These are phyloP conservation scores for Micrastur ruficollis DNA, from an alignment of 2,797 vertebrate species.

Conservation along the genomic window DNA sequence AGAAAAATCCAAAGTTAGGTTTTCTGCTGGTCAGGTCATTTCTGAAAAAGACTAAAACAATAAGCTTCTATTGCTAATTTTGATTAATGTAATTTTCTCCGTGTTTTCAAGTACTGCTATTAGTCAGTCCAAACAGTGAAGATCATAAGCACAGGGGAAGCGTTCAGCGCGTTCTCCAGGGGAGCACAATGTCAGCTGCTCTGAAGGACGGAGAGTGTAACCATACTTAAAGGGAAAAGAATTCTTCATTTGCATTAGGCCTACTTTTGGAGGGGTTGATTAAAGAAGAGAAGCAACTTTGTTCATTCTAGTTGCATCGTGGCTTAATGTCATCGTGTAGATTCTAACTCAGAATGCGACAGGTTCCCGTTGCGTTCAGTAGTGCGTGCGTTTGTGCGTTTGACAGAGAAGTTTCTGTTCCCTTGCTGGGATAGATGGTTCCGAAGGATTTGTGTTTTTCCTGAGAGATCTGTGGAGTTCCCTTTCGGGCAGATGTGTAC, in stretches of 20 bases:
- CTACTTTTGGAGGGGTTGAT: neutral
- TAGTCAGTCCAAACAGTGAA: neutral
- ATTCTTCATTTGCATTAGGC: neutral
- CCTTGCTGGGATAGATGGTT: neutral
- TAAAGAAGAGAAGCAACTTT: neutral
- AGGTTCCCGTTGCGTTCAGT: neutral
- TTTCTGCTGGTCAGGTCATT: neutral
- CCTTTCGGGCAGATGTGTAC: neutral
- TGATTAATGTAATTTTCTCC: neutral
- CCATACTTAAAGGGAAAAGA: neutral
- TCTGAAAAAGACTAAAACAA: neutral
- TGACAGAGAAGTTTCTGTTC: neutral
- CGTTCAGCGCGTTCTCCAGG: neutral
- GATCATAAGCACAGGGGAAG: neutral
- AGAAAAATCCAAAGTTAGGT: neutral
- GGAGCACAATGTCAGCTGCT: neutral
- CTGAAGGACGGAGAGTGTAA: neutral
- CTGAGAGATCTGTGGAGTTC: neutral
- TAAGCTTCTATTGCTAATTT: neutral
- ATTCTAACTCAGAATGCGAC: rapidly evolving
- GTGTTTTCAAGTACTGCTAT: neutral
- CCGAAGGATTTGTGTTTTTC: neutral
- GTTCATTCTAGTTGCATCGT: rapidly evolving
- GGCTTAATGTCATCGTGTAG: rapidly evolving
- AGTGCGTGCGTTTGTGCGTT: rapidly evolving